phyloP scores from a whole-genome alignment of 2,888 invertebrate species.

The Baccha elongata region DNA sequence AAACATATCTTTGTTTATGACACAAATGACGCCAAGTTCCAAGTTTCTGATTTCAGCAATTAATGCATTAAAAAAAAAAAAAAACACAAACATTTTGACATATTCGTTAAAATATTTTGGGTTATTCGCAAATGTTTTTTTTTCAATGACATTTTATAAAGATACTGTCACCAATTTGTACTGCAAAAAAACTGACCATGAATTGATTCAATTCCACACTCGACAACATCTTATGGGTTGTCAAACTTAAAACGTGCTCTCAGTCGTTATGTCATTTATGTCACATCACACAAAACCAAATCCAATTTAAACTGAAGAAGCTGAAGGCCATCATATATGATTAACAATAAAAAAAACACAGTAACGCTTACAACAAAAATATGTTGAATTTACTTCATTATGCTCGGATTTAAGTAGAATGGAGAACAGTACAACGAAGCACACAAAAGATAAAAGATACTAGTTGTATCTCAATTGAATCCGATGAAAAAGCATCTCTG shows the following conservation, averaged over 20 bases:
- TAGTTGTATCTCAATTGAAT: constrained; percentile 61
- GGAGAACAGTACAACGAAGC: constrained; percentile 25
- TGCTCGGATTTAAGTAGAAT: constrained; percentile 15
- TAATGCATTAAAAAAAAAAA: neutral
- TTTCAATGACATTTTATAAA: neutral
- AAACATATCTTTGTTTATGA: neutral
- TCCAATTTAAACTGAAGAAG: constrained; percentile 52
- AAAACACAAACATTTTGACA: constrained; percentile 17
- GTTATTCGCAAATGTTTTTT: neutral
- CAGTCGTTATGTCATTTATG: constrained; percentile 51
- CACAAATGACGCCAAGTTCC: neutral
- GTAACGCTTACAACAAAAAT: constrained; percentile 10
- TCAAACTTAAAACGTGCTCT: constrained; percentile 53
- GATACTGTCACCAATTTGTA: constrained; percentile 10
- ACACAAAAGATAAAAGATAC: constrained; percentile 45
- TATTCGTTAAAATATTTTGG: neutral
- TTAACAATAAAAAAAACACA: constrained; percentile 25
- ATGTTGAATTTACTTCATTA: constrained; percentile 51
- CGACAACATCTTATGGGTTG: constrained; percentile 28
- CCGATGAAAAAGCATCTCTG: constrained; percentile 66
- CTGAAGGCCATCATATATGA: constrained; percentile 44
- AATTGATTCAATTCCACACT: constrained; percentile 35
- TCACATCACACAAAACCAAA: constrained; percentile 39
- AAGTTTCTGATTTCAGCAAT: constrained; percentile 21
- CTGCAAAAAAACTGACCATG: constrained; percentile 24